Evolutionary conservation across 2,113 vertebrate genomes (phyloP).

Genomic region (Gnathonemus longibarbis): DNA sequence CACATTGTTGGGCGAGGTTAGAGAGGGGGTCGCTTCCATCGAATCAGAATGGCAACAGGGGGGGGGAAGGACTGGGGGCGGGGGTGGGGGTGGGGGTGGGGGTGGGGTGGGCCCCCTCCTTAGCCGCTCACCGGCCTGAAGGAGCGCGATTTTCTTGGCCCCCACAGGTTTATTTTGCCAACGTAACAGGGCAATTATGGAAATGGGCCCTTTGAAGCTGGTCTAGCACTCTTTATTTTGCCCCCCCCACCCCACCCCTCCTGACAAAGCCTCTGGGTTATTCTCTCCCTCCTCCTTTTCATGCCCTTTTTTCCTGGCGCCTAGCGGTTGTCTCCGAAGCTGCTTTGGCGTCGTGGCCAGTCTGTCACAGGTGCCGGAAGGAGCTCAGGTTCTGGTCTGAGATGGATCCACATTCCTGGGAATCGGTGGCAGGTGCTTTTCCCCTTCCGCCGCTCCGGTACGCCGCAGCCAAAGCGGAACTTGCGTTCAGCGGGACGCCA

Average conservation of each 20-base stretch:
- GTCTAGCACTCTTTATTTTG: slow-evolving; percentile 69
- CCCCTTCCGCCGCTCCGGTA: not conserved
- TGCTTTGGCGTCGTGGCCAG: not conserved
- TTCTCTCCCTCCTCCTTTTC: slow-evolving; percentile 21
- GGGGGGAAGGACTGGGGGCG: slow-evolving; percentile 61
- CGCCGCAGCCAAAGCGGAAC: not conserved
- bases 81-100: slow-evolving; percentile 46
- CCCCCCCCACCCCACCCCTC: slow-evolving; percentile 38
- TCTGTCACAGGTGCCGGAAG: not conserved
- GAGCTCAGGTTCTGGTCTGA: not conserved
- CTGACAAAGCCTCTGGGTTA: slow-evolving; percentile 58
- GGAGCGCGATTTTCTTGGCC: slow-evolving; percentile 83
- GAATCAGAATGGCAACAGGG: slow-evolving; percentile 80
- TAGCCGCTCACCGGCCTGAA: slow-evolving; percentile 87
- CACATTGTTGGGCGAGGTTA: slow-evolving; percentile 76
- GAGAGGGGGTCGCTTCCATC: slow-evolving; percentile 74
- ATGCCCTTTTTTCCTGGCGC: slow-evolving; percentile 11
- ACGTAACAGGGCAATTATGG: slow-evolving; percentile 98
- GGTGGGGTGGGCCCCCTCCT: slow-evolving; percentile 47
- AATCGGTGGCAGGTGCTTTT: not conserved
- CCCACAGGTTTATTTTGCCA: slow-evolving; percentile 82
- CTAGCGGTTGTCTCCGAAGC: slow-evolving; percentile 29
- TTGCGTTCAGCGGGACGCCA: not conserved
- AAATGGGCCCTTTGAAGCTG: slow-evolving; percentile 88
- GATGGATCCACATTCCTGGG: not conserved